A percentile compares a stretch with the other conserved stretches of the same genome.
Evolutionary conservation across 53 echinoderm and acorn worm species (phyloP).

Genomic region (Echinarachnius parma): DNA sequence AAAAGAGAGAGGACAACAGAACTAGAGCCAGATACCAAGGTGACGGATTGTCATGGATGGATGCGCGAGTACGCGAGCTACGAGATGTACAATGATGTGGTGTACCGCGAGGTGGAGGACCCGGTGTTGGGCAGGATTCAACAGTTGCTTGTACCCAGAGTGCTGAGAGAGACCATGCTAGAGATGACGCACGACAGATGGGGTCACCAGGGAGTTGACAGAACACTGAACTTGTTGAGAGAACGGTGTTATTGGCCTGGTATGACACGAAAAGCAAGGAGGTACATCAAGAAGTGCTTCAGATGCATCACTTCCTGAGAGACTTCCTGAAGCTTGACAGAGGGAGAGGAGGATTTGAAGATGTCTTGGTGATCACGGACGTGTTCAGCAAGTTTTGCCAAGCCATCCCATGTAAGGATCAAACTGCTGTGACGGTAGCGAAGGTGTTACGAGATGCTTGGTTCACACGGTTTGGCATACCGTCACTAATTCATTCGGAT

Average conservation of each 20-base stretch:
- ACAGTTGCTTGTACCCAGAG: slow-evolving; percentile 42
- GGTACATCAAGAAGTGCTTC: slow-evolving; percentile 41
- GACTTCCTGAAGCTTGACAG: slow-evolving; percentile 37
- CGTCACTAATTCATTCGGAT: slow-evolving; percentile 50
- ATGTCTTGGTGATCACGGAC: slow-evolving; percentile 33
- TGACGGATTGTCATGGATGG: slow-evolving; percentile 13
- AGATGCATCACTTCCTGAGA: slow-evolving; percentile 21
- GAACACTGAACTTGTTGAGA: slow-evolving; percentile 25
- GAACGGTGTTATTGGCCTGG: slow-evolving; percentile 51
- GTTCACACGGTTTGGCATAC: slow-evolving; percentile 31
- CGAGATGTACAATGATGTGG: slow-evolving; percentile 1
- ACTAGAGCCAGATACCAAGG: neutral
- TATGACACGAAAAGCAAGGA: slow-evolving; percentile 1
- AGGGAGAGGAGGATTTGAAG: slow-evolving; percentile 19
- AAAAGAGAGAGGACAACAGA: slow-evolving; percentile 47
- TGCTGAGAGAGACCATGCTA: slow-evolving; percentile 22
- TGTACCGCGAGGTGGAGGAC: slow-evolving; percentile 33
- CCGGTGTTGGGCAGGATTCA: slow-evolving; percentile 2
- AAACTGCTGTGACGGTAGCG: slow-evolving; percentile 27
- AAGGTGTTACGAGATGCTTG: slow-evolving; percentile 31
- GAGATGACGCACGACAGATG: slow-evolving; percentile 45
- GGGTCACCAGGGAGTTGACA: slow-evolving; percentile 50
- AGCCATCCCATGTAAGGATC: slow-evolving; percentile 27
- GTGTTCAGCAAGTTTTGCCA: slow-evolving; percentile 32
- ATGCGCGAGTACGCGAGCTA: slow-evolving; percentile 17